These are phyloP conservation scores for Podarcis siculus DNA, from an alignment of 2,797 vertebrate species.

Conservation along the genomic window DNA sequence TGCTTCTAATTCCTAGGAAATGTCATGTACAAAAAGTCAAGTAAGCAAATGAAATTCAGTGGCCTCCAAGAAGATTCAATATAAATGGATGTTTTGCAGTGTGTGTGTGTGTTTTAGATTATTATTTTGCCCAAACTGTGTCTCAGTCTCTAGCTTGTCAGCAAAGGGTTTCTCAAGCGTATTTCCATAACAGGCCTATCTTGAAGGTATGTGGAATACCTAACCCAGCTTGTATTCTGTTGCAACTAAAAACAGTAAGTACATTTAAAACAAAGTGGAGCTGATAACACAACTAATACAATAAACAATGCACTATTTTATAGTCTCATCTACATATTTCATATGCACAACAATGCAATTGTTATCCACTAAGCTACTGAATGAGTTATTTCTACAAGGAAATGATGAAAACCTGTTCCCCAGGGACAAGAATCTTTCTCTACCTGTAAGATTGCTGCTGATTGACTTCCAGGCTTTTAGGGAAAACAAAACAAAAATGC, in stretches of 20 bases:
- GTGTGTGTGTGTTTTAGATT: neutral
- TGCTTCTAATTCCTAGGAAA: constrained; percentile 28
- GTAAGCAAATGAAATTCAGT: neutral
- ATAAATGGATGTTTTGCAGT: neutral
- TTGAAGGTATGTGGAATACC: neutral
- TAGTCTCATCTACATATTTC: neutral
- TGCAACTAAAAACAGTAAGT: neutral
- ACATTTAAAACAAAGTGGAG: neutral
- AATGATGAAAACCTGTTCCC: neutral
- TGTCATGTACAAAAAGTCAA: constrained; percentile 20
- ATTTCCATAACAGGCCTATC: neutral
- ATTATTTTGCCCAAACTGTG: neutral
- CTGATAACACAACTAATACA: neutral
- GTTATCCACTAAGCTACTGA: neutral
- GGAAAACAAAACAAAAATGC: neutral
- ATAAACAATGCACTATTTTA: neutral
- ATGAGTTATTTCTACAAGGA: neutral
- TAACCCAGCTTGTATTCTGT: neutral
- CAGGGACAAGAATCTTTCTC: neutral
- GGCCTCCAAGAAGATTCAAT: neutral
- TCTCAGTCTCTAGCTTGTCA: neutral
- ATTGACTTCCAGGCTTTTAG: neutral
- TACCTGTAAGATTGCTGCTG: neutral
- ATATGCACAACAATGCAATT: neutral
- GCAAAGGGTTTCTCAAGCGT: neutral